These are phyloP conservation scores for Halichoerus grypus DNA, from an alignment of 2,113 vertebrate genomes.

Conservation along the genomic window DNA sequence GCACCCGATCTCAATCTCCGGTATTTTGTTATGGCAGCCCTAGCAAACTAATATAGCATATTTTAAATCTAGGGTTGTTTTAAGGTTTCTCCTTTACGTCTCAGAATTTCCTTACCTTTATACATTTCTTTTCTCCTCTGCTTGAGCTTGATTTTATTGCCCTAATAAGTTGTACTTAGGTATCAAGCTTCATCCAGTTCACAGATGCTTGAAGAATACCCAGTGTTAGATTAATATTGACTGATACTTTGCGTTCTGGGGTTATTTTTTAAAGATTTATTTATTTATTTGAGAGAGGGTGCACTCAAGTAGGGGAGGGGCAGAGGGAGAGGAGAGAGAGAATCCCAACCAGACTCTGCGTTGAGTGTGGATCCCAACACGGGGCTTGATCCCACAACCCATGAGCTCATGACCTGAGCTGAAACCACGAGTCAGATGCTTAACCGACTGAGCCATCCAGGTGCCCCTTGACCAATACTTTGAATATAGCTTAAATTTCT, in stretches of 20 bases:
- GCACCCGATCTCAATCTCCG: not conserved
- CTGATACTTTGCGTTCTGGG: not conserved
- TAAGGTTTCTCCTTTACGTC: not conserved
- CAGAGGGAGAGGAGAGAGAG: not conserved
- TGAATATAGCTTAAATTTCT: not conserved
- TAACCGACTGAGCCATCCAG: not conserved
- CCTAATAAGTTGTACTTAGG: not conserved
- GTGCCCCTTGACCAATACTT: not conserved
- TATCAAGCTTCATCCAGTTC: not conserved
- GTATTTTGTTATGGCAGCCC: not conserved
- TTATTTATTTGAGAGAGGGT: not conserved
- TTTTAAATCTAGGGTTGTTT: not conserved
- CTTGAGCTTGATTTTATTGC: not conserved
- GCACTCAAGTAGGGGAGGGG: not conserved
- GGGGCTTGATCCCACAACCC: not conserved
- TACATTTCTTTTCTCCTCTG: not conserved
- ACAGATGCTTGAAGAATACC: not conserved
- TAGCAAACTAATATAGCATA: not conserved
- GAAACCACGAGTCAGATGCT: not conserved
- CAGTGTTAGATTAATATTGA: not conserved
- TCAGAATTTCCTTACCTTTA: not conserved
- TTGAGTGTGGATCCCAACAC: not conserved
- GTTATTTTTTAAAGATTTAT: not conserved
- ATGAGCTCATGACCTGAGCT: not conserved
- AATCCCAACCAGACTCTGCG: not conserved